These are phyloP conservation scores for Candoia aspera DNA, from an alignment of 2,113 vertebrate genomes.

Conservation along the genomic window DNA sequence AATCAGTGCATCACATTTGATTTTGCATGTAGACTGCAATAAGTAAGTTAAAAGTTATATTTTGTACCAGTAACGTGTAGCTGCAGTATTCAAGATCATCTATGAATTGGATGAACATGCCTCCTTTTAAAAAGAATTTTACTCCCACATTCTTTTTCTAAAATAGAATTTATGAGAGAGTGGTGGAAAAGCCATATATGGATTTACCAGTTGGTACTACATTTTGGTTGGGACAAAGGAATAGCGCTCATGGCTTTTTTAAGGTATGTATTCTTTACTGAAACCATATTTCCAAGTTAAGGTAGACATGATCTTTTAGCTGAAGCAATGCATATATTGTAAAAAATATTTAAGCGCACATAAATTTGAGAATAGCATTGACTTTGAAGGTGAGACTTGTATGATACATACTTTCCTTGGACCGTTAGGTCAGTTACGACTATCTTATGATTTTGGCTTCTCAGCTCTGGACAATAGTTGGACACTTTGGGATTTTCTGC, in stretches of 20 bases:
- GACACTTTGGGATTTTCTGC: background rate
- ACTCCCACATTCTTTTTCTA: constrained; percentile 37
- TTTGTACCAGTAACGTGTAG: constrained; percentile 22
- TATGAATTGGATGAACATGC: constrained; percentile 8
- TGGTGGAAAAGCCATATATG: constrained; percentile 89
- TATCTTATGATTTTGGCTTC: background rate
- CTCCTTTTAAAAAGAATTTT: background rate
- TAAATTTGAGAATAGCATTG: background rate
- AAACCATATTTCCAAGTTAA: background rate
- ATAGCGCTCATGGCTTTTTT: constrained; percentile 92
- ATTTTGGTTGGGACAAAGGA: constrained; percentile 96
- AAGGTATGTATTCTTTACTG: constrained; percentile 78
- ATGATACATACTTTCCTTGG: background rate
- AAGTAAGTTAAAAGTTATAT: constrained; percentile 76
- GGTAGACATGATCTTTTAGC: background rate
- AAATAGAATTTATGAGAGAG: constrained; percentile 94
- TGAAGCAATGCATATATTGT: background rate
- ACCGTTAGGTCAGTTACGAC: background rate
- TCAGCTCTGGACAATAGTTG: background rate
- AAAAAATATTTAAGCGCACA: background rate
- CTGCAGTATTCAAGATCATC: constrained; percentile 6
- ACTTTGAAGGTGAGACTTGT: background rate
- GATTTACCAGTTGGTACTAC: constrained; percentile 88
- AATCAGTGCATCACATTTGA: constrained; percentile 92
- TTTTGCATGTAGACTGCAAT: constrained; percentile 95